These are phyloP conservation scores for Oenanthe melanoleuca DNA, from an alignment of 2,113 vertebrate species.

Conservation along the genomic window DNA sequence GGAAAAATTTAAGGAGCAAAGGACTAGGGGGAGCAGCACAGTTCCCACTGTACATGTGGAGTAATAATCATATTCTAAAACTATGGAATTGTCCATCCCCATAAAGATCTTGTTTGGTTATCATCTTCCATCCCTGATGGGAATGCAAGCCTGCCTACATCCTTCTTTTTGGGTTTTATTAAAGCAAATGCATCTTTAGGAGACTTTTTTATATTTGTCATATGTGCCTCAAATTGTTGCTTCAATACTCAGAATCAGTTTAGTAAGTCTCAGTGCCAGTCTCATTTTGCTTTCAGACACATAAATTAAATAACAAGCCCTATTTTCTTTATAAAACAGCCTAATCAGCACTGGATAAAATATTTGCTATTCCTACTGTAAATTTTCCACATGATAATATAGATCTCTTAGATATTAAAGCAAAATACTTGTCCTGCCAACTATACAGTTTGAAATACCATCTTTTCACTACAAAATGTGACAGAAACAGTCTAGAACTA, in stretches of 20 bases:
- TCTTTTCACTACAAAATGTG: not conserved
- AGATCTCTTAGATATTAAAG: not conserved
- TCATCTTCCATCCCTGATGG: not conserved
- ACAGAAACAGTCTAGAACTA: not conserved
- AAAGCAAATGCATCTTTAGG: not conserved
- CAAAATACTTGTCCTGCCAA: not conserved
- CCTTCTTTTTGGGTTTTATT: rapidly evolving
- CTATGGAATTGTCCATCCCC: not conserved
- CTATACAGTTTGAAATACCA: not conserved
- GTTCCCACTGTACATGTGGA: not conserved
- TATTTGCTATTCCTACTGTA: not conserved
- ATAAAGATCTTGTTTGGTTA: not conserved
- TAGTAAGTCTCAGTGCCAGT: not conserved
- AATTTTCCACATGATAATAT: not conserved
- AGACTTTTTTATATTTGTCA: not conserved
- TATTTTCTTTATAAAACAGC: not conserved
- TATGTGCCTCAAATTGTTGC: not conserved
- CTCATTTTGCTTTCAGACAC: not conserved
- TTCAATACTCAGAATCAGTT: not conserved
- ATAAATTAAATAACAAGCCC: not conserved
- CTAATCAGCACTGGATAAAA: not conserved
- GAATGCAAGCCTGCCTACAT: not conserved
- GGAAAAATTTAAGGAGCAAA: not conserved
- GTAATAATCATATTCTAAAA: not conserved
- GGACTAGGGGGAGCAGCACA: not conserved